These are phyloP conservation scores for Centropristis striata DNA, from an alignment of 2,113 vertebrate genomes.

Conservation along the genomic window DNA sequence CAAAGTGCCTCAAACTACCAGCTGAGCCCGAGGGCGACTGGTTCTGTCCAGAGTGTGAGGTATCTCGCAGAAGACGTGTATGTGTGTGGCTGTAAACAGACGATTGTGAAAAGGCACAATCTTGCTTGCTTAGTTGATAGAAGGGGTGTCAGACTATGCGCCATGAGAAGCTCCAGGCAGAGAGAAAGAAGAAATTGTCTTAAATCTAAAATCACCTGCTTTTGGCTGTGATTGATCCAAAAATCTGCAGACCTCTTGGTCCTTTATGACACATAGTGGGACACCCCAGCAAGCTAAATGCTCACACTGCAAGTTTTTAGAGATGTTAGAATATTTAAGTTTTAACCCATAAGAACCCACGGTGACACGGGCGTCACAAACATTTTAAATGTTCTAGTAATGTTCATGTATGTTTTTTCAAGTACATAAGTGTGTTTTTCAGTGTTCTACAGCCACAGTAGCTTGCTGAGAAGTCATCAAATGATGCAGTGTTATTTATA, in stretches of 20 bases:
- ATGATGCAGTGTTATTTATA: too few species aligned
- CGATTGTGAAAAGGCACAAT: slow-evolving; percentile 29
- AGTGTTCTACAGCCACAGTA: too few species aligned
- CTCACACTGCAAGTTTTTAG: slow-evolving; percentile 15
- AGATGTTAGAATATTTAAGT: not conserved
- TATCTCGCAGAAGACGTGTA: slow-evolving; percentile 80
- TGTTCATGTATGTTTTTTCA: too few species aligned
- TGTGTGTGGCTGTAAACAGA: slow-evolving; percentile 50
- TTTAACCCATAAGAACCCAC: too few species aligned
- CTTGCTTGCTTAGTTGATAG: not conserved
- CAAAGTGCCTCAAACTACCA: slow-evolving; percentile 99
- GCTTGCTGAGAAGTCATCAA: too few species aligned
- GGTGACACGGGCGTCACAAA: too few species aligned
- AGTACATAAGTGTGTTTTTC: too few species aligned
- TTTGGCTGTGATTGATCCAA: not conserved
- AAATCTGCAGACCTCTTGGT: not conserved
- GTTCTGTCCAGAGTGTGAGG: slow-evolving; percentile 99
- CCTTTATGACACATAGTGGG: slow-evolving; percentile 1
- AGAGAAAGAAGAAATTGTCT: slow-evolving; percentile 1
- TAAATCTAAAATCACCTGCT: slow-evolving; percentile 1
- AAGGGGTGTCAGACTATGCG: slow-evolving; percentile 30
- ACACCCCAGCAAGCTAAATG: slow-evolving; percentile 17
- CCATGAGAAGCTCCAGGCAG: slow-evolving; percentile 1
- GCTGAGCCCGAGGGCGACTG: slow-evolving; percentile 99
- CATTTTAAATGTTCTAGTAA: too few species aligned